These are phyloP conservation scores for Steinernema khuongi DNA, from an alignment of 1,140 invertebrate genomes.

Conservation along the genomic window DNA sequence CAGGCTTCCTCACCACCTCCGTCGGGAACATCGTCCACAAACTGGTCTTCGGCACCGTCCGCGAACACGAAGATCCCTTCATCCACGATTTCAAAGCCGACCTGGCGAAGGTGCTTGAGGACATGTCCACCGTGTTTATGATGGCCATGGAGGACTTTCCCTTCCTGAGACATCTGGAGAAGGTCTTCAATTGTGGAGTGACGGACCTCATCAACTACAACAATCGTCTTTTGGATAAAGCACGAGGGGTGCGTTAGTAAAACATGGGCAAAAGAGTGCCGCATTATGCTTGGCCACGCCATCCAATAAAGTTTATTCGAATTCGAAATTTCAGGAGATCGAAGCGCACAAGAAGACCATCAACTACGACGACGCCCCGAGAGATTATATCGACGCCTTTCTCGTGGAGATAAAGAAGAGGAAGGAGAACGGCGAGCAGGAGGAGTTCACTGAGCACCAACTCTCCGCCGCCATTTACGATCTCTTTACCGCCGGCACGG, in stretches of 20 bases:
- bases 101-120: no score
- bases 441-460: neutral
- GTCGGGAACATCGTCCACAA: neutral
- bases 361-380: neutral
- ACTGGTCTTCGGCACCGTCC: neutral
- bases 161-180: neutral
- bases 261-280: no score
- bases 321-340: neutral
- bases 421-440: neutral
- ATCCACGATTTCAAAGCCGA: no score
- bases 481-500: neutral
- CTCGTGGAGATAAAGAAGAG: neutral
- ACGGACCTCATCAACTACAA: neutral
- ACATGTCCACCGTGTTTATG: no score
- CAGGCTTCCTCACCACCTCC: neutral
- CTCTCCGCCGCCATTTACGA: neutral
- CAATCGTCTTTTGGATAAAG: neutral
- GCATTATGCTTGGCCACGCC: no score
- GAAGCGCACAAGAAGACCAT: neutral
- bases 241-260: neutral
- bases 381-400: neutral
- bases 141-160: neutral
- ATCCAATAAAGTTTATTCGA: neutral
- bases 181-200: neutral
- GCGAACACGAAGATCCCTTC: no score